Evolutionary conservation across 2,888 invertebrate genomes (phyloP), one percentile per base, ranked within the genome.

Genomic region (Bugulina stolonifera): DNA sequence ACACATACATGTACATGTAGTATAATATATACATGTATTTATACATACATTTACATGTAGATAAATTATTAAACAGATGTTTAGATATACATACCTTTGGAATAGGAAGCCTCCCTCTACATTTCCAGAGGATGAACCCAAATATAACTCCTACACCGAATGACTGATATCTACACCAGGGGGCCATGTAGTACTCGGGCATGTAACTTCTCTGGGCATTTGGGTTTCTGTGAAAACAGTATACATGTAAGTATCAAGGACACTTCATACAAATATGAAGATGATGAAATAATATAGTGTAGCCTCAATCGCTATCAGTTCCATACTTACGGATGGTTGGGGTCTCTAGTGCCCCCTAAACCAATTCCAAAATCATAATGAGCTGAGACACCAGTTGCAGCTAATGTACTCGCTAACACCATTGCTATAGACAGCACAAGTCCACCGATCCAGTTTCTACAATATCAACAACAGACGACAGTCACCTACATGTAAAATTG

Each of bases 81-180:
- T n/a, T n/a, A n/a, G n/a, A n/a, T n/a, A n/a, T n/a, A 57, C 57
- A 5, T n/a, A 64, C 64, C 29, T 14, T 25, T 29, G 27, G 32
- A 64, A 64, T 27, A 18, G 29, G 29, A 1, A 64, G 27, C 5
- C n/a, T 25, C 18, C 64, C 64, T 2, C 32, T 27, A 10, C 29
- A 64, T 25, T n/a, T 22, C 27, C 32, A 32, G 2, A 64, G 32
- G 32, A 27, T 3, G 64, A 14, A 64, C 3, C 64, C 64, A 64
- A 64, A 64, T 5, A 64, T 1, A 14, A 64, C 32, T 29, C 64
- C 64, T 2, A 64, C 32, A 5, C 64, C 64, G 34, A 64, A 64
- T 32, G 64, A 64, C 32, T 64, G 64, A 27, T 64, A 64, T 2
- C 64, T 27, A 34, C 3, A 3, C 29, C 32, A 64, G 25, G 64